Base-by-base conservation (phyloP, 2,888 invertebrate genomes). In the Drosophila paucipuncta region DNA sequence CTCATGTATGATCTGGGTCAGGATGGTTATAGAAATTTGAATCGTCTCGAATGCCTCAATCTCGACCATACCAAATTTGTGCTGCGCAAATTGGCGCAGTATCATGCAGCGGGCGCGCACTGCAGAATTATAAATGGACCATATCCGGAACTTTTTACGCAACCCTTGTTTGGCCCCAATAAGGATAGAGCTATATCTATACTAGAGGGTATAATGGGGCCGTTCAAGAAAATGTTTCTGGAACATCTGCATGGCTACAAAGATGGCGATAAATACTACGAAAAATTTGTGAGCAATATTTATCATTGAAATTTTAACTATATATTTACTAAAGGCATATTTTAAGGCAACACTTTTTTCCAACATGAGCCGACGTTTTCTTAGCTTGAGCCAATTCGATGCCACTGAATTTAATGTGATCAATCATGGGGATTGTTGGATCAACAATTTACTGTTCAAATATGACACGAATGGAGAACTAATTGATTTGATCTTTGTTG, bases 41-140 rank as follows among this genome's bases (percentile, higher is more conserved):
- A 92, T 83, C 90, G 92, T 0, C 68, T 91, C 30, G 86, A 85
- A 4, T 91, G 93, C 43, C 78, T 93, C 1, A 82, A 92, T 50
- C 64, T 91, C 73, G 83, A 87, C 4, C 91, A 93, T 25, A 85
- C 92, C 25, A 76, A 91, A 52, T 60, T 85, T 5, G 91, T 87
- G 1, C 76, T 93, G 0, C 74, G 75, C 18, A 92, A 92, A 62
- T 55, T 93, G 55, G 92, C 93, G 1, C 85, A 93, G 66, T 93
- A 92, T 59, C 93, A 93, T 86, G 93, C 93, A 0, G 92, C 91
- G 1, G 89, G 92, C 2, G 93, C 92, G 5, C 81, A 83, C 47
- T 80, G 82, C 16, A 77, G 78, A 10, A 77, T 59, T 16, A 73
- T 77, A 0, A 71, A 81, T 50, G 92, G 92, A n/a, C 78, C 77